Conservation (phyloP, 2,888 invertebrate genomes). For the Siphlonurus alternatus region DNA sequence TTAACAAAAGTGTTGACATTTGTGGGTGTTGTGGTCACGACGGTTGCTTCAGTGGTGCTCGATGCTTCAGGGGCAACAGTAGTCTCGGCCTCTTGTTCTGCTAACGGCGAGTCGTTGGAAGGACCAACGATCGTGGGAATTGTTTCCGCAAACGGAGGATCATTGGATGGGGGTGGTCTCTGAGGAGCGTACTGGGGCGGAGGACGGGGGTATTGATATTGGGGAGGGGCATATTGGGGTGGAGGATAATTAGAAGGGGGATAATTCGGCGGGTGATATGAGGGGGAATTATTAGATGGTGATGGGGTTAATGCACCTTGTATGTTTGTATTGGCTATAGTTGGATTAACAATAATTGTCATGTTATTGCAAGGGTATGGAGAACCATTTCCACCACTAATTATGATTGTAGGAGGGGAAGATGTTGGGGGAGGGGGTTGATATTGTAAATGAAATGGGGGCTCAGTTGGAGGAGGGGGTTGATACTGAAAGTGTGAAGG, state of each 20-base stretch:
- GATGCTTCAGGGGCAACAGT: not conserved
- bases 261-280: not conserved
- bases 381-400: not conserved
- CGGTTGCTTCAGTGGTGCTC: not conserved
- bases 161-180: not conserved
- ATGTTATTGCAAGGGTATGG: not conserved
- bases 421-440: not conserved
- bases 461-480: too few relatives aligned
- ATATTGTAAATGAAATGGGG: too few relatives aligned
- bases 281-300: not conserved
- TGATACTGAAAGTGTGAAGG: too few relatives aligned
- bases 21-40: not conserved
- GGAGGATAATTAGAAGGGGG: not conserved
- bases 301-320: not conserved
- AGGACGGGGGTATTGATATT: not conserved
- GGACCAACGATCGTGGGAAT: not conserved
- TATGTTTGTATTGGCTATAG: not conserved
- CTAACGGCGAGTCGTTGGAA: not conserved
- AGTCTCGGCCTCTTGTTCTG: not conserved
- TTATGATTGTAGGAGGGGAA: not conserved
- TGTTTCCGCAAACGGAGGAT: not conserved
- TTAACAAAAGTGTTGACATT: not conserved
- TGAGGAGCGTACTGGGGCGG: not conserved
- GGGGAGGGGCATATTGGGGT: not conserved
- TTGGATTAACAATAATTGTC: conserved; percentile 1